Evolutionary conservation across 2,888 invertebrate genomes (phyloP).

Genomic region (Microplitis manilae): DNA sequence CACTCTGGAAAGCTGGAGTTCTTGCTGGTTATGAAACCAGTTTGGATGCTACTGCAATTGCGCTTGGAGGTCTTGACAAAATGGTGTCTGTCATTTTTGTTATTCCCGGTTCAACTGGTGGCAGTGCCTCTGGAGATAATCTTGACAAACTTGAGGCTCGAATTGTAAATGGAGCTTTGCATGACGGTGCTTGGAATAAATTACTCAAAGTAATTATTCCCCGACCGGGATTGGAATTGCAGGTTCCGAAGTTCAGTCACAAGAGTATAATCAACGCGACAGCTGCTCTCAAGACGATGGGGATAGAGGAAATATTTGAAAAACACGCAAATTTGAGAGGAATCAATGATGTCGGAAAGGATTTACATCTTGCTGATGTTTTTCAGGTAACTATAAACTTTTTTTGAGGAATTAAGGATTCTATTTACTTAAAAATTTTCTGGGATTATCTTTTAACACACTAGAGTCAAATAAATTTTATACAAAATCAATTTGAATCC

Average conservation of each 20-base stretch:
- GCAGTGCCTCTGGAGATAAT: conserved; percentile 85
- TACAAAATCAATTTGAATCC: too few relatives aligned
- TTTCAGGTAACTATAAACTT: conserved; percentile 74
- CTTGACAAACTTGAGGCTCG: conserved; percentile 82
- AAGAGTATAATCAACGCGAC: conserved; percentile 88
- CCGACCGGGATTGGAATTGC: conserved; percentile 84
- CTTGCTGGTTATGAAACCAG: conserved; percentile 89
- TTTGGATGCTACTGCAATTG: conserved; percentile 87
- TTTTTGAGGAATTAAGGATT: too few relatives aligned
- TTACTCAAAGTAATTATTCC: conserved; percentile 83
- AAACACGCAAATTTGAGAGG: conserved; percentile 87
- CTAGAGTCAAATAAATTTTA: too few relatives aligned
- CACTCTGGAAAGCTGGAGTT: conserved; percentile 83
- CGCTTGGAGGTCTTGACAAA: conserved; percentile 81
- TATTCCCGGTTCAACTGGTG: conserved; percentile 89
- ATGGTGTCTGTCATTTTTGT: conserved; percentile 85
- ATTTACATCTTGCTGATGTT: conserved; percentile 87
- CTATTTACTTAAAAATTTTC: too few relatives aligned
- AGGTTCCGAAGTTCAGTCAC: conserved; percentile 88
- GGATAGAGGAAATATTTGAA: conserved; percentile 84
- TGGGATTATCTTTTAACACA: too few relatives aligned
- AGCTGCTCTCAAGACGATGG: conserved; percentile 84
- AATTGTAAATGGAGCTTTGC: conserved; percentile 77
- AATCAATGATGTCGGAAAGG: conserved; percentile 84
- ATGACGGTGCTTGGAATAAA: conserved; percentile 82